Conservation (phyloP, 2,113 vertebrate genomes). For the Acanthochromis polyacanthus region DNA sequence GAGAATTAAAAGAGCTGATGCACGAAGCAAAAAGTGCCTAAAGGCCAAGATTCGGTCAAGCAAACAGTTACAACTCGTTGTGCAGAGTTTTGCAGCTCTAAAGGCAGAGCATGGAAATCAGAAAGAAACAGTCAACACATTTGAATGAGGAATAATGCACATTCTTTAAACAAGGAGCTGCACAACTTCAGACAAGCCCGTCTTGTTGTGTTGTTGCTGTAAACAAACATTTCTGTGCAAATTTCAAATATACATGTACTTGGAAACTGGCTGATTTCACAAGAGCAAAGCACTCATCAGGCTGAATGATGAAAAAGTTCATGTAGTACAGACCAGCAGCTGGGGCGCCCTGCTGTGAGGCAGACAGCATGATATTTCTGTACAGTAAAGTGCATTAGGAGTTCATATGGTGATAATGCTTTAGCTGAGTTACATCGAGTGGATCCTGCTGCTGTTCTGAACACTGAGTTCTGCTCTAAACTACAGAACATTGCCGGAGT, state of each 20-base stretch:
- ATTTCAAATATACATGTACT: not conserved
- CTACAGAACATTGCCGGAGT: not conserved
- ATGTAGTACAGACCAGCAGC: not conserved
- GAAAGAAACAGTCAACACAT: not conserved
- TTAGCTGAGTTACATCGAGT: not conserved
- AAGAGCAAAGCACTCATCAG: not conserved
- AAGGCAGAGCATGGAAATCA: too few species aligned
- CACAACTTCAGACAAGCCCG: not conserved
- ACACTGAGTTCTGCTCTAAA: not conserved
- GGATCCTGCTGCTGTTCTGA: not conserved
- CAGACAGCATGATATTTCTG: constrained; percentile 6
- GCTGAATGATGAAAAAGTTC: not conserved
- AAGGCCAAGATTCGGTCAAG: not conserved
- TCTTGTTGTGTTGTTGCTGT: not conserved
- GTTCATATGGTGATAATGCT: constrained; percentile 14
- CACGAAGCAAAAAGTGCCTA: not conserved
- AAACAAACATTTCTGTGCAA: not conserved
- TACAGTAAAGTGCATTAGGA: not conserved
- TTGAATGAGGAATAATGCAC: too few species aligned
- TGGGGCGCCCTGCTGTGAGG: not conserved
- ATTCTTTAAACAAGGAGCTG: not conserved
- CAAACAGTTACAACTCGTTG: not conserved
- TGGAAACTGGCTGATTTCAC: not conserved
- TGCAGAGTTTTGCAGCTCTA: too few species aligned
- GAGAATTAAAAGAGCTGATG: constrained; percentile 8